These are phyloP conservation scores for Lordiphosa fenestrarum DNA, from an alignment of 2,888 invertebrate genomes.

Conservation along the genomic window DNA sequence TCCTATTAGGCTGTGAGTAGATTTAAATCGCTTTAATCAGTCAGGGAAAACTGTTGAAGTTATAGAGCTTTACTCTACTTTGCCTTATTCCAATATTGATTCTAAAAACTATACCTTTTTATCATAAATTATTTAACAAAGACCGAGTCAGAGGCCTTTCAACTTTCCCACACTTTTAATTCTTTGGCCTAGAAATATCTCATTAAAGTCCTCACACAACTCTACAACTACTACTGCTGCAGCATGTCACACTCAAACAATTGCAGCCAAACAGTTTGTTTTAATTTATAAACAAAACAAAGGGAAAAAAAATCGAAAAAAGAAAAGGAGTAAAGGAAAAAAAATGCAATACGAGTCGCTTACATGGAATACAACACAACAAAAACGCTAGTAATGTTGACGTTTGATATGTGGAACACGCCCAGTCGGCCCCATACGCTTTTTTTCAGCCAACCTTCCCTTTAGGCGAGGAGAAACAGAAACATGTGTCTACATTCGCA, in stretches of 20 bases:
- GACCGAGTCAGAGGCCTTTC: too few relatives aligned
- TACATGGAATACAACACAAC: conserved; percentile 5
- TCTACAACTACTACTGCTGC: conserved; percentile 13
- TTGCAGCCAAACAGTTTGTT: conserved; percentile 22
- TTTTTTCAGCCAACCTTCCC: conserved; percentile 5
- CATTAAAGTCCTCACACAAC: too few relatives aligned
- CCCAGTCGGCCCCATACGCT: conserved; percentile 23
- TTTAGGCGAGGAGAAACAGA: conserved; percentile 26
- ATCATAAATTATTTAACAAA: too few relatives aligned
- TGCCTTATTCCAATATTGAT: too few relatives aligned
- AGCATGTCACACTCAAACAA: conserved; percentile 34
- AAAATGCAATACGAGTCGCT: conserved; percentile 11
- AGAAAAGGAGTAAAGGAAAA: conserved; percentile 2
- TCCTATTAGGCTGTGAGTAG: too few relatives aligned
- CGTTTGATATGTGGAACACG: conserved; percentile 56
- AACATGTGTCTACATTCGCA: conserved; percentile 73
- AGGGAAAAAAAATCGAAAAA: conserved; percentile 12
- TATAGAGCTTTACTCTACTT: too few relatives aligned
- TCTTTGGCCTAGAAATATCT: too few relatives aligned
- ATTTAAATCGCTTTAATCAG: too few relatives aligned
- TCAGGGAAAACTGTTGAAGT: too few relatives aligned
- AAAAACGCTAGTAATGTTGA: conserved; percentile 31
- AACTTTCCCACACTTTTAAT: too few relatives aligned
- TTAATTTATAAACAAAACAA: conserved; percentile 35
- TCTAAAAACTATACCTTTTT: too few relatives aligned